Percentiles rank a stretch among this genome's conserved stretches.
phyloP scores from a whole-genome alignment of 2,797 vertebrate species.

The Parotocinclus haroldoi region DNA sequence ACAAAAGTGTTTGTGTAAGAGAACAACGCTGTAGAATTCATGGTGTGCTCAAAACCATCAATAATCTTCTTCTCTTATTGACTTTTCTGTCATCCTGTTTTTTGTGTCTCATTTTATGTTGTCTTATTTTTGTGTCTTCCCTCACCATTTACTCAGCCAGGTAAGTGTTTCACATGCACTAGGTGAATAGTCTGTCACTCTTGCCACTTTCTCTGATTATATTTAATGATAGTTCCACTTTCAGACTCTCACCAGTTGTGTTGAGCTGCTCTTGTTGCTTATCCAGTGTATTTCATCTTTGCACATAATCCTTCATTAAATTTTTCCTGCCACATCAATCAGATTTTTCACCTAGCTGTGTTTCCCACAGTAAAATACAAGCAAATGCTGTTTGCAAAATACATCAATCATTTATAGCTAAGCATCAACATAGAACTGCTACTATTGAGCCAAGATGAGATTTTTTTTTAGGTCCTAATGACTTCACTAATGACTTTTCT shows the following conservation, averaged over 20 bases:
- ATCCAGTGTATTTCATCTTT: no score
- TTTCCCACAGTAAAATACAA: no score
- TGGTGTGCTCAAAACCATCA: constrained; percentile 4
- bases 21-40: neutral
- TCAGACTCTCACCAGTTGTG: constrained; percentile 1
- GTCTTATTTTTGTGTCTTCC: neutral
- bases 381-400: no score
- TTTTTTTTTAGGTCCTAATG: no score
- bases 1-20: neutral
- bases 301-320: no score
- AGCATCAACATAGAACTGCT: no score
- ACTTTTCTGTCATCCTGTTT: constrained; percentile 16
- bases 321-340: no score
- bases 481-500: no score
- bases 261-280: neutral
- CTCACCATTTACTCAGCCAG: neutral
- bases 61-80: constrained; percentile 20
- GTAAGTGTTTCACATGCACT: neutral
- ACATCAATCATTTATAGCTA: no score
- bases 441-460: no score
- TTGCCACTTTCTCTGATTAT: constrained; percentile 18
- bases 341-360: no score
- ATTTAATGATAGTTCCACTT: constrained; percentile 6
- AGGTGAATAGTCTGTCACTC: constrained; percentile 4
- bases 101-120: constrained; percentile 5